Conservation (phyloP, 2,888 invertebrate genomes). For the Standfussiana lucernea region DNA sequence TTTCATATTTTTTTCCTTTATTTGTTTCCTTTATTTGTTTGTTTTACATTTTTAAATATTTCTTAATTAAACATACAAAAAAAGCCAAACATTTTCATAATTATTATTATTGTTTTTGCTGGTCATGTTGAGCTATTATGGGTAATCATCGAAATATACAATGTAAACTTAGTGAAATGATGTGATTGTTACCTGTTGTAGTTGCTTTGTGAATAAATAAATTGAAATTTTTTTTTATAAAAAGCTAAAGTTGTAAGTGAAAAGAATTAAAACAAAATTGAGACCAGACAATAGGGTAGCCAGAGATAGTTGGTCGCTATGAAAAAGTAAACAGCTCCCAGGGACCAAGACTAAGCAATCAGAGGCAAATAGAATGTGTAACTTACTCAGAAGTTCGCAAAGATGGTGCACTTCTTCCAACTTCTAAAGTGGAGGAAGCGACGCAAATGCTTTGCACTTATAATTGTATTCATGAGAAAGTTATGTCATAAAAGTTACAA, state of each 20-base stretch:
- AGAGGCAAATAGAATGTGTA: conserved; percentile 52
- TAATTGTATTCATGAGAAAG: conserved; percentile 54
- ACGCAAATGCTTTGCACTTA: conserved; percentile 49
- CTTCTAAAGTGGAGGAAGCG: conserved; percentile 48
- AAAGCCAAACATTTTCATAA: no score
- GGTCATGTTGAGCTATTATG: no score
- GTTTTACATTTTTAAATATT: no score
- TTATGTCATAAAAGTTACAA: conserved; percentile 33
- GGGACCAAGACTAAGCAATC: conserved; percentile 46
- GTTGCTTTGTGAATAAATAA: no score
- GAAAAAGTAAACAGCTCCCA: conserved; percentile 39
- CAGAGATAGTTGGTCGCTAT: conserved; percentile 4
- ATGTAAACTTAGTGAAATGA: no score
- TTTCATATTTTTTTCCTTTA: no score
- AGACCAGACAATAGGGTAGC: background rate
- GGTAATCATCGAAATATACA: no score
- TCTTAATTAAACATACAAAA: no score
- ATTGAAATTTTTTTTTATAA: no score
- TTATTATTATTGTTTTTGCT: no score
- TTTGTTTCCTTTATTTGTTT: no score
- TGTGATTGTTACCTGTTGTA: no score
- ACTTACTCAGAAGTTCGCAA: conserved; percentile 52
- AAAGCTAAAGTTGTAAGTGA: background rate
- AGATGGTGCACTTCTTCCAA: conserved; percentile 46
- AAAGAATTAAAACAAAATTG: conserved; percentile 1